These are phyloP conservation scores for Cantharis rustica DNA, from an alignment of 2,888 invertebrate species.

Conservation along the genomic window DNA sequence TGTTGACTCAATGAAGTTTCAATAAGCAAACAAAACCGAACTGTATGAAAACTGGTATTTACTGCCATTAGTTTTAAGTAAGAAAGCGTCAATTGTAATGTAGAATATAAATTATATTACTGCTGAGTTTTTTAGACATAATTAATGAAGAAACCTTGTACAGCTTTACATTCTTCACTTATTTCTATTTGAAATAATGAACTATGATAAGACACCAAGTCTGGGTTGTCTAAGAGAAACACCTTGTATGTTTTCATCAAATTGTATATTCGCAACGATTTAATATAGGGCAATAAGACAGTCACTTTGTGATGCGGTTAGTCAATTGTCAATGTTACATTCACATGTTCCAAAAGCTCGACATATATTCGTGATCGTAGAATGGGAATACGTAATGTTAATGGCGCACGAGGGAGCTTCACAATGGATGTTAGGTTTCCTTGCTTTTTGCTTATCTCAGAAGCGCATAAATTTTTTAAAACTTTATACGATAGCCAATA, in stretches of 20 bases:
- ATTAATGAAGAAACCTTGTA: not conserved
- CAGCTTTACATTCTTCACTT: not conserved
- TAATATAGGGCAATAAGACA: conserved; percentile 1
- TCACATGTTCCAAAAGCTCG: conserved; percentile 14
- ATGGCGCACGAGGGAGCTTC: conserved; percentile 17
- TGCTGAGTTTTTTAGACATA: not conserved
- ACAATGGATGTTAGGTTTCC: conserved; percentile 18
- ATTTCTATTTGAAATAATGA: not conserved
- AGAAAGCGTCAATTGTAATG: no score
- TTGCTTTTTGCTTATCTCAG: conserved; percentile 17
- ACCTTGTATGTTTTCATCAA: not conserved
- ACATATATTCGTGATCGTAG: conserved; percentile 13
- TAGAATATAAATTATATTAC: no score
- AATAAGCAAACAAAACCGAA: no score
- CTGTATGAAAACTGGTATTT: no score
- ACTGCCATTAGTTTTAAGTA: no score
- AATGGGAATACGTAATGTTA: conserved; percentile 22
- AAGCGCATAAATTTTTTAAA: conserved; percentile 20
- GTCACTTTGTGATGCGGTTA: conserved; percentile 4
- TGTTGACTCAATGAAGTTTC: no score
- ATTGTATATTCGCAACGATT: not conserved
- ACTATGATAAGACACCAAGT: not conserved
- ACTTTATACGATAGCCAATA: conserved; percentile 7
- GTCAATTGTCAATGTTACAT: conserved; percentile 11
- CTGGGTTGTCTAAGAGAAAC: not conserved